Conservation (phyloP, 2,888 invertebrate genomes). For the Syritta pipiens region DNA sequence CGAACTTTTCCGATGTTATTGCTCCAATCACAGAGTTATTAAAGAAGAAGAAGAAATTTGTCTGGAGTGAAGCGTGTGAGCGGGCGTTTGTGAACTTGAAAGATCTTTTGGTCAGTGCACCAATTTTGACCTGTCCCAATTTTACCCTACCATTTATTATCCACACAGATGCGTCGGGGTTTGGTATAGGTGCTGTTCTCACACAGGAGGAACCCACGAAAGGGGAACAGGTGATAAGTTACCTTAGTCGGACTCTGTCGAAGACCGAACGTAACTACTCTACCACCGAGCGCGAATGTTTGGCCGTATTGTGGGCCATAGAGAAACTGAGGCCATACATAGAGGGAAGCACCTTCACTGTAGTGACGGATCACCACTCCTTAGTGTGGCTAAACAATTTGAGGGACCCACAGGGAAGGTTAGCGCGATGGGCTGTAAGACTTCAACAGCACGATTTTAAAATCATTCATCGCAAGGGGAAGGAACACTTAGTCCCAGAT, state of each 20-base stretch:
- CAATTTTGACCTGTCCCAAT: conserved; percentile 18
- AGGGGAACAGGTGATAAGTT: conserved; percentile 8
- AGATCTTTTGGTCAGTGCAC: background rate
- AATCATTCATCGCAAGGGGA: conserved; percentile 27
- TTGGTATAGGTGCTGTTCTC: conserved; percentile 38
- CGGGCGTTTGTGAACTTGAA: too few relatives aligned
- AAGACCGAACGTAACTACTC: conserved; percentile 16
- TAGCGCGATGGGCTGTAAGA: conserved; percentile 37
- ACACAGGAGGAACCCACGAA: background rate
- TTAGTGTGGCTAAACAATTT: conserved; percentile 46
- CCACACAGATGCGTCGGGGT: conserved; percentile 38
- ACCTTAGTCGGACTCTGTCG: background rate
- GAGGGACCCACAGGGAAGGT: conserved; percentile 27
- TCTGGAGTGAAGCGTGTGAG: too few relatives aligned
- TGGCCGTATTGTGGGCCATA: conserved; percentile 13
- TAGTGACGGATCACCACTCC: conserved; percentile 20
- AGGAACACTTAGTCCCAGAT: conserved; percentile 23
- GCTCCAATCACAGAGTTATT: too few relatives aligned
- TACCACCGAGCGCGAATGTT: too few relatives aligned
- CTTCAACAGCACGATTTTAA: conserved; percentile 32
- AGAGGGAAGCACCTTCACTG: conserved; percentile 32
- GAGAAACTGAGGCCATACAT: conserved; percentile 52
- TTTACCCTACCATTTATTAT: conserved; percentile 9
- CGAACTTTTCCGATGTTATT: too few relatives aligned
- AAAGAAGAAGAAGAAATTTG: too few relatives aligned